Base-by-base conservation (phyloP, 1,140 invertebrate species). In the Drosophila lacertosa region DNA sequence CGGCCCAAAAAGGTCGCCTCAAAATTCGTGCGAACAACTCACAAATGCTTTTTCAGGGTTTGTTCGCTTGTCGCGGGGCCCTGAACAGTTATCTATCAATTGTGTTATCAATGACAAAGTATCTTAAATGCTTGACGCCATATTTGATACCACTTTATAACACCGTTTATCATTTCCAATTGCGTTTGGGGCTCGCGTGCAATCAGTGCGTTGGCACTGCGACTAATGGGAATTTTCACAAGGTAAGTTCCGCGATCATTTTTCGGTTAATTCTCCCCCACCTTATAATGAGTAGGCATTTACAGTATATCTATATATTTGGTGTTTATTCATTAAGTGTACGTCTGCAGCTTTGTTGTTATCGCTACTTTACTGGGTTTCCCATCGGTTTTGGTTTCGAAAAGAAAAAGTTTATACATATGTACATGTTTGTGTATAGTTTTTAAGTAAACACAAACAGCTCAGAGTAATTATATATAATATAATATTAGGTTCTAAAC, bases 291-390 rank as follows among this genome's bases (percentile, higher is more conserved):
- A 29, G 26, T 9, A 26, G 6, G 26, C 26, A 7, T 2, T 7
- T 29, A 7, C 26, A 29, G 26, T 29, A 4, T 29, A 29, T 29
- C 24, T 6, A 29, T 29, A 29, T 29, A 29, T 33, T 51, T 16
- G 22, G 22, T 51, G n/a, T 16, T 9, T 4, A 11, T 37, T 29
- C 18, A 6, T 26, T 9, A 48, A 22, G 37, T 4, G 10, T 45
- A 44, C 35, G 37, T 44, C 11, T 45, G 6, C 2, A 26, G 20
- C 10, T 33, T 55, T 57, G 32, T 33, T 65, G 32, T 33, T 65
- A 57, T 65, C 51, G 22, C 51, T 29, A 35, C 35, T 63, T 26
- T 44, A 16, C 3, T 10, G 48, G n/a, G 15, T 11, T 51, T 51
- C 29, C 9, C 11, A 6, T 47, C 10, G 22, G 20, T 47, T 47